Base-by-base conservation (phyloP, 1,140 invertebrate species). In the Cepaea nemoralis region DNA sequence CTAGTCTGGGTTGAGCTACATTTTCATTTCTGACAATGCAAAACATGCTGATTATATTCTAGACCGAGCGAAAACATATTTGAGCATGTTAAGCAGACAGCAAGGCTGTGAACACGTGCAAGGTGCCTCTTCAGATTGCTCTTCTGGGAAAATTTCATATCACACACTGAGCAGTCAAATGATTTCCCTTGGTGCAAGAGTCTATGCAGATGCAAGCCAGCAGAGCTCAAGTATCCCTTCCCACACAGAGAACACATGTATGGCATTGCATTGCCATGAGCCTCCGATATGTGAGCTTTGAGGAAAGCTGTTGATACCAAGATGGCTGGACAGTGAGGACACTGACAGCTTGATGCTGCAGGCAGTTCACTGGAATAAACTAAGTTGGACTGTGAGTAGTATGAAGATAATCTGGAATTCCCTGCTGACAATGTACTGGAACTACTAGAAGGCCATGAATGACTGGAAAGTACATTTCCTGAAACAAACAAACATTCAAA, bases 161-260 rank as follows among this genome's bases (percentile, higher is more conserved):
- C 59, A 77, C 75, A 77, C n/a, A 63, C 33, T 31, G 55, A 3
- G 55, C 75, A 77, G 35, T 59, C 12, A 63, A 59, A 77, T 27
- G 55, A 63, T 45, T 66, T 77, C 39, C 75, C 75, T 39, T 59
- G 6, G 66, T 77, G 75, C 75, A 35, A 59, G 8, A 63, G 75
- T 37, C 22, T 59, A 35, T 77, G 75, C 33, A 77, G 37, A 37
- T 77, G 35, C 27, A 77, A 39, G n/a, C 75, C 59, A 77, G 75
- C 42, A 39, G 31, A 39, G 42, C 75, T 77, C 2, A 77, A 27
- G 75, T 66, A 77, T n/a, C 75, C 75, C 39, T 77, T 77, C 42
- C 75, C 75, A 63, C 75, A 77, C 1, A 63, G 27, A 39, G 48
- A 59, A 66, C 75, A 77, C 22, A 24, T 27, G 33, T 55, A 77